These are phyloP conservation scores for Zaprionus africanus DNA, from an alignment of 1,140 invertebrate species.

Conservation along the genomic window DNA sequence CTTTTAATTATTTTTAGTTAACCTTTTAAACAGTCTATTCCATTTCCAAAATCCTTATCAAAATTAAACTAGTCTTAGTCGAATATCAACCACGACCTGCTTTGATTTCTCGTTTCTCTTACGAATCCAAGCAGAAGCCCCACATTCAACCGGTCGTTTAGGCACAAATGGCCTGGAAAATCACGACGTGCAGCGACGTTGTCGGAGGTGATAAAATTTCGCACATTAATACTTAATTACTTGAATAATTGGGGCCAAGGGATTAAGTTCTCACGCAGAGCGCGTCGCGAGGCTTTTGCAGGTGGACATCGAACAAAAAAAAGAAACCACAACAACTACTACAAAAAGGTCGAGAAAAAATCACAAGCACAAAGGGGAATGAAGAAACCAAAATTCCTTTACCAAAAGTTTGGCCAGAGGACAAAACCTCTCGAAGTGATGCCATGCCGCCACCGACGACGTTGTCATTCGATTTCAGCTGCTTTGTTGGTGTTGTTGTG, in stretches of 20 bases:
- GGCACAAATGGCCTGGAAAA: constrained; percentile 77
- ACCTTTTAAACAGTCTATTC: background rate
- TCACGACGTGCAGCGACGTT: constrained; percentile 62
- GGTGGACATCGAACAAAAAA: constrained; percentile 51
- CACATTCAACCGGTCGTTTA: constrained; percentile 63
- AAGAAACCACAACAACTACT: constrained; percentile 24
- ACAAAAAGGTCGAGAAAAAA: constrained; percentile 19
- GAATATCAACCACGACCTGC: background rate
- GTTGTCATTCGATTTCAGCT: constrained; percentile 72
- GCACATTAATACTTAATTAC: constrained; percentile 83
- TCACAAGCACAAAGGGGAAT: constrained; percentile 21
- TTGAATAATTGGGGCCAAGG: constrained; percentile 80
- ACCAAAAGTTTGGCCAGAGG: constrained; percentile 40
- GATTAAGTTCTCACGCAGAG: constrained; percentile 75
- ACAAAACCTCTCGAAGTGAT: constrained; percentile 65
- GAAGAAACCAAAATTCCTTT: constrained; percentile 21
- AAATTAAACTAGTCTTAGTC: background rate
- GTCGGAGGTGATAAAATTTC: constrained; percentile 77
- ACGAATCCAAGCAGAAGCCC: constrained; percentile 45
- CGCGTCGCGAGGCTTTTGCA: constrained; percentile 51
- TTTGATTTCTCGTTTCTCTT: background rate
- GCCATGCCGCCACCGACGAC: constrained; percentile 78
- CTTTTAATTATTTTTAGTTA: background rate
- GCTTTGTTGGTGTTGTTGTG: constrained; percentile 31
- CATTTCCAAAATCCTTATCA: background rate